A percentile compares a stretch with the other conserved stretches of the same genome.
Conservation (phyloP, 1,140 invertebrate species). For the Lamellibrachia luymesi region DNA sequence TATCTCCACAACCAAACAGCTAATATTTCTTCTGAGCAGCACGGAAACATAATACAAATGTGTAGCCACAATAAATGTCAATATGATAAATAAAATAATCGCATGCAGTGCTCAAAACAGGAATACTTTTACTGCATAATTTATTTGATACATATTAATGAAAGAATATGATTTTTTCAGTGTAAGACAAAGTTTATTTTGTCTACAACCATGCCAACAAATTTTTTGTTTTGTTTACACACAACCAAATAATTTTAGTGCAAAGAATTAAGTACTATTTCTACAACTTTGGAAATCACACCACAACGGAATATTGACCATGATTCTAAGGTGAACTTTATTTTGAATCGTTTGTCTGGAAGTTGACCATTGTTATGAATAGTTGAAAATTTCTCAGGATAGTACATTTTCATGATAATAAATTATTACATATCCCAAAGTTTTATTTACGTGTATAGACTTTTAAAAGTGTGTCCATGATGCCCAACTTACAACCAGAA, state of each 20-base stretch:
- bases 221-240: neutral
- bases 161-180: neutral
- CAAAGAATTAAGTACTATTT: neutral
- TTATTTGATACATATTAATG: neutral
- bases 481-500: neutral
- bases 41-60: neutral
- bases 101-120: neutral
- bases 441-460: neutral
- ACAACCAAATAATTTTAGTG: neutral
- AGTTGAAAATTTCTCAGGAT: too few relatives aligned
- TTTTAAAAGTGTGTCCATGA: neutral
- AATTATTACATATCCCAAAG: too few relatives aligned
- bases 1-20: neutral
- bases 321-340: neutral
- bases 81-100: neutral
- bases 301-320: neutral
- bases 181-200: too few relatives aligned
- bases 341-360: neutral
- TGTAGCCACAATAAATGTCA: neutral
- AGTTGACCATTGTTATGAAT: too few relatives aligned
- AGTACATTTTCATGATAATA: too few relatives aligned
- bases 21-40: neutral
- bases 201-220: too few relatives aligned
- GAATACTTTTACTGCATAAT: neutral
- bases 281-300: neutral